Base-by-base conservation (phyloP, 2,113 vertebrate species). In the Mungos mungo region DNA sequence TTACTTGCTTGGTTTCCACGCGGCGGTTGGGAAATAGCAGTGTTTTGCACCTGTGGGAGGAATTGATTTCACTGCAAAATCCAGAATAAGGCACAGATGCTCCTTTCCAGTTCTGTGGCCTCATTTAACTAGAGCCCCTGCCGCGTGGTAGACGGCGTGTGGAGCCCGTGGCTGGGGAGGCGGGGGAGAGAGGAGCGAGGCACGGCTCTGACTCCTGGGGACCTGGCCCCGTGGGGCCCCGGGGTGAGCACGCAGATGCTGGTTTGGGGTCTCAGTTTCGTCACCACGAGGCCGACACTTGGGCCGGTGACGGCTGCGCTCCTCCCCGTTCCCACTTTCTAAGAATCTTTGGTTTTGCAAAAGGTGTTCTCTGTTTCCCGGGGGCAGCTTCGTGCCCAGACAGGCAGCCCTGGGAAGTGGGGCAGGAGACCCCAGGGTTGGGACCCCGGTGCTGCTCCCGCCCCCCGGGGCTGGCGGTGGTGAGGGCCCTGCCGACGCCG, bases 291-390 rank as follows among this genome's bases (percentile, higher is more conserved):
- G 60, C 92, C 1, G 63, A 76, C 31, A 3, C 33, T 7, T 0
- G 2, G 3, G 1, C 5, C 4, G 54, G 65, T 1, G 4, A 23
- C 6, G 5, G 50, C 38, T 8, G 5, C 5, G 0, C 4, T 50
- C 19, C 76, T 41, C 8, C 33, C 1, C 11, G 69, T 14, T 45
- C 94, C 77, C 47, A 0, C 65, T 69, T 65, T 31, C 45, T n/a
- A 60, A 21, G 87, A 57, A 45, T 50, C 41, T 38, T 25, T 38
- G 14, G 25, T 47, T n/a, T 50, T 45, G 23, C 35, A 31, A 45
- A 23, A 2, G 7, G n/a, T 1, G 0, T 29, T 14, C 8, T 31
- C 21, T 6, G 47, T 12, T 7, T 45, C 31, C 57, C 47, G 12
- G 1, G 81, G 77, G 25, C 19, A n/a, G 60, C 80, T 60, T 35